Conservation (phyloP, 2,113 vertebrate species). For the Nesospiza acunhae region DNA sequence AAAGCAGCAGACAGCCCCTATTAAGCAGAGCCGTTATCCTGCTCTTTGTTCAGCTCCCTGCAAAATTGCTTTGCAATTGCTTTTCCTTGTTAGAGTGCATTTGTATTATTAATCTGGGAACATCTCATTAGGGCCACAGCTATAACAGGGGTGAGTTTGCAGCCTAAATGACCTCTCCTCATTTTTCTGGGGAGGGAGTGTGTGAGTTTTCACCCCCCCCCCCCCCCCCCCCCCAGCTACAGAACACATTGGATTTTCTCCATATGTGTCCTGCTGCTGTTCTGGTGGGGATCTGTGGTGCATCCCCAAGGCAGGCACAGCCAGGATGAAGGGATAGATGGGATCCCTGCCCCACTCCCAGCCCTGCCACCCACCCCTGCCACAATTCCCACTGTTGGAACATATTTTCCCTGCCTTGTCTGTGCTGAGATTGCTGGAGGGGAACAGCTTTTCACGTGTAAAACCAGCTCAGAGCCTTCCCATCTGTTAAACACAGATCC, state of each 20-base stretch:
- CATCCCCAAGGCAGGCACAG: not conserved
- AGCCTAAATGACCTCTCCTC: not conserved
- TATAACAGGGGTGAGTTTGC: not conserved
- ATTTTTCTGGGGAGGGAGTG: accelerated
- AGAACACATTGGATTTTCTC: not conserved
- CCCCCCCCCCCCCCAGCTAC: not conserved
- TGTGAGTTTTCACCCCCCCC: not conserved
- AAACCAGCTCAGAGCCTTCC: not conserved
- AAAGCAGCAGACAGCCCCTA: not conserved
- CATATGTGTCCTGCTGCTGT: accelerated
- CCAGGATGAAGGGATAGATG: not conserved
- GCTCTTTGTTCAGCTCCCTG: not conserved
- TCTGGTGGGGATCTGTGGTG: not conserved
- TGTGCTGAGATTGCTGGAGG: not conserved
- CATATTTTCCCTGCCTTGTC: not conserved
- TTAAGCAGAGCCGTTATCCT: not conserved
- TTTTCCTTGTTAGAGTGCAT: not conserved
- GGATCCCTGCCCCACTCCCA: not conserved
- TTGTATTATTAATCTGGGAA: not conserved
- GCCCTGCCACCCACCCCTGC: not conserved
- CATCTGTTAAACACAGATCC: not conserved
- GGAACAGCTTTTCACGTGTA: not conserved
- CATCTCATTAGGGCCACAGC: not conserved
- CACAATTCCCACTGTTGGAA: not conserved
- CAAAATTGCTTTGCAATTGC: not conserved